Conservation (phyloP, 2,888 invertebrate species). For the Abrostola tripartita region DNA sequence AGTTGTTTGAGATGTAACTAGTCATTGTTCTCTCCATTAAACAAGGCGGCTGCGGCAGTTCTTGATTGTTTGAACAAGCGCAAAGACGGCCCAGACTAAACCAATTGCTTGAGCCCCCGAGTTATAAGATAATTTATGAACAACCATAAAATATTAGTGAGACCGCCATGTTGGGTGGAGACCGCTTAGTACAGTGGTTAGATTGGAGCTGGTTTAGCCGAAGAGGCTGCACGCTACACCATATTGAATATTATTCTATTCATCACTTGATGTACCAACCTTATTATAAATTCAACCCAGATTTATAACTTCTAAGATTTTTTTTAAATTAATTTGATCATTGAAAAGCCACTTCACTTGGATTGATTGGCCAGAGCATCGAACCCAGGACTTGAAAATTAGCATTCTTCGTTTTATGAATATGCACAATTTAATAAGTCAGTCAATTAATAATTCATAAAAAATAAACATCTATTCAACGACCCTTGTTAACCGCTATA, state of each 20-base stretch:
- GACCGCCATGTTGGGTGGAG: constrained; percentile 24
- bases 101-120: constrained; percentile 53
- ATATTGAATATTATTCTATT: neutral
- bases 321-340: too few relatives aligned
- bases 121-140: constrained; percentile 60
- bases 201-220: constrained; percentile 11
- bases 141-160: constrained; percentile 53
- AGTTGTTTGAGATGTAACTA: constrained; percentile 54
- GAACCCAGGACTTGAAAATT: too few relatives aligned
- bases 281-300: neutral
- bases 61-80: constrained; percentile 55
- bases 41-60: constrained; percentile 37
- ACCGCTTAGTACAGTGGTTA: constrained; percentile 21
- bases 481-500: constrained; percentile 11
- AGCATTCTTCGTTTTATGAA: too few relatives aligned
- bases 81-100: constrained; percentile 43
- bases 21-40: constrained; percentile 57
- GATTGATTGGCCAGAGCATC: too few relatives aligned
- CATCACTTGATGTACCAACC: neutral
- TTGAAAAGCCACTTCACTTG: too few relatives aligned
- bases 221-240: constrained; percentile 4
- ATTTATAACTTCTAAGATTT: too few relatives aligned
- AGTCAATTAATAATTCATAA: neutral
- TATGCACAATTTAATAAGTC: too few relatives aligned
- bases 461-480: neutral